These are phyloP conservation scores for Pseudomyrmex dendroicus DNA, from an alignment of 1,140 invertebrate genomes.

Conservation along the genomic window DNA sequence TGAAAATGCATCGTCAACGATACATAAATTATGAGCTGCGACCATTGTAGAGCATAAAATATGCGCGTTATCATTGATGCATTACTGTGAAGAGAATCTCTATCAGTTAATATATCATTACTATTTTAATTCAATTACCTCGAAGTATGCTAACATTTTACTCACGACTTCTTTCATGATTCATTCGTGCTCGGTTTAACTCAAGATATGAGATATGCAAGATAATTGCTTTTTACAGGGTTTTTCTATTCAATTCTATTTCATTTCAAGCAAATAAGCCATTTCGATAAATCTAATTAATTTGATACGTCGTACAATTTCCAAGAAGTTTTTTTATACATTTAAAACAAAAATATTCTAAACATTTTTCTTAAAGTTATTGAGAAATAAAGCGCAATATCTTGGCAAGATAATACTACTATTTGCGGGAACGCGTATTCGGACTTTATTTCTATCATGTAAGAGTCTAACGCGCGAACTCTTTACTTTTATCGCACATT, in stretches of 20 bases:
- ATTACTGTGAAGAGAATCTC: conserved; percentile 49
- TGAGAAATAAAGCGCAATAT: too few species aligned
- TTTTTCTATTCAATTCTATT: not conserved
- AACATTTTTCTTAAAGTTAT: too few species aligned
- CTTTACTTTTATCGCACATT: conserved; percentile 19
- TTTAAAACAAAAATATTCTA: not conserved
- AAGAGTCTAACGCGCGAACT: conserved; percentile 2
- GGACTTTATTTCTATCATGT: not conserved
- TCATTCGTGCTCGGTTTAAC: not conserved
- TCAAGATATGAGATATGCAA: not conserved
- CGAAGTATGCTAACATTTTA: conserved; percentile 9
- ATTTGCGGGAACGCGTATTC: not conserved
- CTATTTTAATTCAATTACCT: conserved; percentile 56
- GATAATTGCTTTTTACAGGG: not conserved
- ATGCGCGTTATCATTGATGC: conserved; percentile 48
- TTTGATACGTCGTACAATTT: not conserved
- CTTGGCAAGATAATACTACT: too few species aligned
- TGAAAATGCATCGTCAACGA: conserved; percentile 56
- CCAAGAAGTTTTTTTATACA: not conserved
- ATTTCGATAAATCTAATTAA: not conserved
- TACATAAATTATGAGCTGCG: conserved; percentile 56
- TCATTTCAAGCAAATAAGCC: not conserved
- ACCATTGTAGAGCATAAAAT: conserved; percentile 54
- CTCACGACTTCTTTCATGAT: conserved; percentile 30
- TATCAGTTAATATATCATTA: conserved; percentile 58